Conservation (phyloP, 2,797 vertebrate genomes). For the Enoplosus armatus region DNA sequence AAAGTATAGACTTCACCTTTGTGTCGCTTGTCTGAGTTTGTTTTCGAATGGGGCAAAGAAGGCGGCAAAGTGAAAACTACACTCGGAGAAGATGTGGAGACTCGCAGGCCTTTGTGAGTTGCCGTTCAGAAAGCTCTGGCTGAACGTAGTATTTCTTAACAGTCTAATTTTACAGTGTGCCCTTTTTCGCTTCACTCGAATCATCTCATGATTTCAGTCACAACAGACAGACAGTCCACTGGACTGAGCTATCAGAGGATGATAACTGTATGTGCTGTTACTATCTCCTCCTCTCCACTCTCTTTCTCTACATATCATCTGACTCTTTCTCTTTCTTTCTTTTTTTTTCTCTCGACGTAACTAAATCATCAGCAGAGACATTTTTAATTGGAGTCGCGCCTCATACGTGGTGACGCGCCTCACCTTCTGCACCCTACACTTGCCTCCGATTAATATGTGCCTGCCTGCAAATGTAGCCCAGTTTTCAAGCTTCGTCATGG, state of each 20-base stretch:
- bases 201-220: slow-evolving; percentile 46
- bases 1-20: too few relatives aligned
- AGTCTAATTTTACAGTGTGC: slow-evolving; percentile 36
- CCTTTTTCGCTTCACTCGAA: slow-evolving; percentile 11
- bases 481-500: too few relatives aligned
- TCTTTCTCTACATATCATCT: not conserved
- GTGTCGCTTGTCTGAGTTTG: not conserved
- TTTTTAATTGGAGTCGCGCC: slow-evolving; percentile 14
- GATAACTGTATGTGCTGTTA: slow-evolving; percentile 13
- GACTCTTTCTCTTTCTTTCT: not conserved
- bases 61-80: not conserved
- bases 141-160: slow-evolving; percentile 18
- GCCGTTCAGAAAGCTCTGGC: too few relatives aligned
- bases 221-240: slow-evolving; percentile 23
- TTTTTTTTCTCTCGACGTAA: not conserved
- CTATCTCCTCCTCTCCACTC: not conserved
- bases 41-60: too few relatives aligned
- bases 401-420: not conserved
- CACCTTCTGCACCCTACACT: not conserved
- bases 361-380: slow-evolving; percentile 25
- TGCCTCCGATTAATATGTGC: too few relatives aligned
- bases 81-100: too few relatives aligned
- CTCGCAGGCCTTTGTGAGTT: too few relatives aligned
- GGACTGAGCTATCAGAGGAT: slow-evolving; percentile 9
- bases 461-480: too few relatives aligned